These are phyloP conservation scores for Trimorus sp. DNA, from an alignment of 2,888 invertebrate species.

Conservation along the genomic window DNA sequence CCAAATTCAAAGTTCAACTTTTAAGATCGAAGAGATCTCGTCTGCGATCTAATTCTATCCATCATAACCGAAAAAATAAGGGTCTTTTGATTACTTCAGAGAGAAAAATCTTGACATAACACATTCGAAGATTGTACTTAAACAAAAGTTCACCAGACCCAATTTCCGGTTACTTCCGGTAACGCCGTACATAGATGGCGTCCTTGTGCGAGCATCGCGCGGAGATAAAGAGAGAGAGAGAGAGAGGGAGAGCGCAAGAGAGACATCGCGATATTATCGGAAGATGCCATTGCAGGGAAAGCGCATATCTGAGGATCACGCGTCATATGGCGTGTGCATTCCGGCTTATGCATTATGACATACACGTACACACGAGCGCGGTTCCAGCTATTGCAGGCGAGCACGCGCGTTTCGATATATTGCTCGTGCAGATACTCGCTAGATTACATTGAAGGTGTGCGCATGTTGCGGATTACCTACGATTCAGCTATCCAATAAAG, in stretches of 20 bases:
- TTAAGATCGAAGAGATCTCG: too few species aligned
- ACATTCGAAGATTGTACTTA: too few species aligned
- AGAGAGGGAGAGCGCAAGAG: not conserved
- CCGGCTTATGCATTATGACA: slow-evolving; percentile 48
- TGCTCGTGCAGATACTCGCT: slow-evolving; percentile 36
- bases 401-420: slow-evolving; percentile 55
- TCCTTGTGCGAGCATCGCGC: slow-evolving; percentile 5
- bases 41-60: too few species aligned
- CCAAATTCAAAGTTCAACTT: too few species aligned
- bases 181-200: slow-evolving; percentile 19
- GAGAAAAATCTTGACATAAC: too few species aligned
- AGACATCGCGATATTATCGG: slow-evolving; percentile 34
- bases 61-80: too few species aligned
- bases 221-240: not conserved
- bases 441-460: slow-evolving; percentile 46
- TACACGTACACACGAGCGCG: slow-evolving; percentile 10
- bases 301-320: slow-evolving; percentile 44
- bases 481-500: slow-evolving; percentile 54
- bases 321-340: slow-evolving; percentile 47
- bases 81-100: too few species aligned
- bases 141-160: not conserved
- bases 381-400: slow-evolving; percentile 15
- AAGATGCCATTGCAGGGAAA: slow-evolving; percentile 46
- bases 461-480: slow-evolving; percentile 64
- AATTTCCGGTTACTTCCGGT: slow-evolving; percentile 34